These are phyloP conservation scores for Teleogryllus oceanicus DNA, from an alignment of 2,888 invertebrate species.

Conservation along the genomic window DNA sequence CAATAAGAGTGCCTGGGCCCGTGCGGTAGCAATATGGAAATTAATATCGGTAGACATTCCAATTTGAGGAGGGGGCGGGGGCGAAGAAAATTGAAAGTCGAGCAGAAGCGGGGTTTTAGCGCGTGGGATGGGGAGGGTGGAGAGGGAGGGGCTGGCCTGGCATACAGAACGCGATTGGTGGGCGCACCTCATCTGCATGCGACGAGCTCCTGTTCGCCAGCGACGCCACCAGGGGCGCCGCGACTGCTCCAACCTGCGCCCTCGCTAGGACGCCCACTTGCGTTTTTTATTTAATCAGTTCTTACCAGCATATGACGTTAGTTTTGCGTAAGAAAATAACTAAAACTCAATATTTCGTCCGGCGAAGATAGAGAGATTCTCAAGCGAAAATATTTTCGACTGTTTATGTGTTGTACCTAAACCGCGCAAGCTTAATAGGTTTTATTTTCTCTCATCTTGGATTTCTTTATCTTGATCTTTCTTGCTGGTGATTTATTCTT, in stretches of 20 bases:
- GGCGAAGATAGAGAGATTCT: no score
- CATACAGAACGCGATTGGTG: neutral
- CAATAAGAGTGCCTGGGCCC: neutral
- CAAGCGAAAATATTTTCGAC: no score
- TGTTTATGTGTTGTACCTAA: no score
- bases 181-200: constrained; percentile 2
- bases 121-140: neutral
- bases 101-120: neutral
- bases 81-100: neutral
- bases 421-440: no score
- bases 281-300: no score
- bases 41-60: constrained; percentile 18
- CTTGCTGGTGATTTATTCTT: no score
- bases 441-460: no score
- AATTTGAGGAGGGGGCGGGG: neutral
- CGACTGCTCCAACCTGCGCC: neutral
- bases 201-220: neutral
- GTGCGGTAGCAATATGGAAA: neutral
- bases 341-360: no score
- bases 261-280: no score
- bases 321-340: no score
- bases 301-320: no score
- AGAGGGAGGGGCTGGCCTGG: neutral
- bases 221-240: neutral
- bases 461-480: no score